A percentile compares a stretch with the other conserved stretches of the same genome.
Conservation (phyloP, 2,113 vertebrate genomes). For the Noturus placidus region DNA sequence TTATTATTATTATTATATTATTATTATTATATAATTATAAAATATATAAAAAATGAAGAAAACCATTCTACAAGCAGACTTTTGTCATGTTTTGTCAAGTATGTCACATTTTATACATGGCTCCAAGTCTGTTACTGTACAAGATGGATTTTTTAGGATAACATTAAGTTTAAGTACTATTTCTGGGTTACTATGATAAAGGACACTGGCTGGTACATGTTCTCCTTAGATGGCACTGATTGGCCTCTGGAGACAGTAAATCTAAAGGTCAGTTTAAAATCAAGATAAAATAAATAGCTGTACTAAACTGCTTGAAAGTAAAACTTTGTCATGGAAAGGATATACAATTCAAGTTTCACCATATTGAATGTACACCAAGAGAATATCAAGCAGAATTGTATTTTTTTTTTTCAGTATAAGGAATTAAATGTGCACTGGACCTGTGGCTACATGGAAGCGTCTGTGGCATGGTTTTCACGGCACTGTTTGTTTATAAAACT, state of each 20-base stretch:
- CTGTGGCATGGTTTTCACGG: slow-evolving; percentile 38
- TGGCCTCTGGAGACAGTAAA: slow-evolving; percentile 28
- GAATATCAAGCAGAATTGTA: slow-evolving; percentile 41
- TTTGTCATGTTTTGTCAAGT: not conserved
- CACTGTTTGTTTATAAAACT: no score
- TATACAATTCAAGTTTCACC: not conserved
- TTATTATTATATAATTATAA: not conserved
- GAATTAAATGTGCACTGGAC: not conserved
- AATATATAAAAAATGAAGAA: not conserved
- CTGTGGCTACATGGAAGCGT: not conserved
- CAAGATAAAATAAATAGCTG: not conserved
- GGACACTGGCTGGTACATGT: slow-evolving; percentile 21
- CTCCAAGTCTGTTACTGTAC: not conserved
- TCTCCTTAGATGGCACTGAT: slow-evolving; percentile 25
- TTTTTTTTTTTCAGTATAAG: not conserved
- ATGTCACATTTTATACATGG: not conserved
- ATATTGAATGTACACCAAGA: slow-evolving; percentile 8
- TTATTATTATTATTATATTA: no score
- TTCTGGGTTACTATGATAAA: not conserved
- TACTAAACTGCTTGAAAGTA: not conserved
- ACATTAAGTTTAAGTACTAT: not conserved
- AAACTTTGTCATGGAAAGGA: not conserved
- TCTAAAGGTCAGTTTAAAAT: slow-evolving; percentile 13
- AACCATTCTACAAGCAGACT: not conserved
- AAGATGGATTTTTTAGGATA: not conserved